These are phyloP conservation scores for Pseudanteris insignis DNA, from an alignment of 2,888 invertebrate genomes.

Conservation along the genomic window DNA sequence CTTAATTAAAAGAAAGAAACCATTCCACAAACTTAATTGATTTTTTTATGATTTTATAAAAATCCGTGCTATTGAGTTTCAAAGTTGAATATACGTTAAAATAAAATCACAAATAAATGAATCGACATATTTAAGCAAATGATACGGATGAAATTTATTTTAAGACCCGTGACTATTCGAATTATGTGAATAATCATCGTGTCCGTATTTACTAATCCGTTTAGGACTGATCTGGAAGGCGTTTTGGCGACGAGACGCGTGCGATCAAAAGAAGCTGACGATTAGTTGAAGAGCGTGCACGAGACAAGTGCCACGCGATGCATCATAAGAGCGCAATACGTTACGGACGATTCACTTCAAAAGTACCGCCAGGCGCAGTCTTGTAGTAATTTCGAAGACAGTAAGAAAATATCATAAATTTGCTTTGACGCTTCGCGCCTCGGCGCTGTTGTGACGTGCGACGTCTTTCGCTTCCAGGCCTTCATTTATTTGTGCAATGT, in stretches of 20 bases:
- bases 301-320: constrained; percentile 51
- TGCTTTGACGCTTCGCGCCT: constrained; percentile 61
- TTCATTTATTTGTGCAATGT: constrained; percentile 59
- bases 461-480: constrained; percentile 52
- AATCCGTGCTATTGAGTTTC: no score
- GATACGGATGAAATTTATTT: constrained; percentile 11
- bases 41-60: no score
- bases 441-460: constrained; percentile 56
- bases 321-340: constrained; percentile 47
- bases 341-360: constrained; percentile 55
- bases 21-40: no score
- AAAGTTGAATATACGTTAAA: no score
- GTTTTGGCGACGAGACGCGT: constrained; percentile 32
- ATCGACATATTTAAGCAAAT: background rate
- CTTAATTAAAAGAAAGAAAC: background rate
- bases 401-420: constrained; percentile 65
- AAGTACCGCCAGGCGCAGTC: constrained; percentile 48
- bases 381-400: constrained; percentile 45
- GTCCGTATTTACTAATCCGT: constrained; percentile 37
- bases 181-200: constrained; percentile 17
- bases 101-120: no score
- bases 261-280: constrained; percentile 56
- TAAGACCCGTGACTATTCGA: constrained; percentile 16
- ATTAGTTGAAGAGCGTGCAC: constrained; percentile 55
- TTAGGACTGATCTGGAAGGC: constrained; percentile 32